Conservation (phyloP, 2,888 invertebrate species). For the Pterostichus niger region DNA sequence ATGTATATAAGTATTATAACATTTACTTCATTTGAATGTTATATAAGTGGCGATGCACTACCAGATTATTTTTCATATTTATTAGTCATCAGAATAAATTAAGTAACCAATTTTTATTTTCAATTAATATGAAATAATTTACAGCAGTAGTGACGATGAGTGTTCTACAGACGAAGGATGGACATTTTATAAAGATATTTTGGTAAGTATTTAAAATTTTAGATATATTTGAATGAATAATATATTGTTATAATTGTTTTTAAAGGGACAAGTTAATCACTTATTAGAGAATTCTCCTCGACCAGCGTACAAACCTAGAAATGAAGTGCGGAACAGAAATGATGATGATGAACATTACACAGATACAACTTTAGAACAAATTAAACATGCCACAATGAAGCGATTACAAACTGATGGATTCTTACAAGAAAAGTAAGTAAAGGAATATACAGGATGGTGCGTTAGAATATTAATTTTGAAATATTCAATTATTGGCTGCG, state of each 20-base stretch:
- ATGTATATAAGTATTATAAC: too few species aligned
- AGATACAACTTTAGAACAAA: constrained; percentile 73
- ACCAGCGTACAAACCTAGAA: constrained; percentile 35
- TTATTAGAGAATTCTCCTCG: constrained; percentile 78
- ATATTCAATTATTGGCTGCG: too few species aligned
- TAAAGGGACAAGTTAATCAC: constrained; percentile 79
- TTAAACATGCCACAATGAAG: constrained; percentile 75
- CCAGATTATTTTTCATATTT: too few species aligned
- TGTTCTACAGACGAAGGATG: constrained; percentile 81
- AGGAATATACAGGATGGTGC: too few species aligned
- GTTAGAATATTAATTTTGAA: too few species aligned
- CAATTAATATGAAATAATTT: constrained; percentile 70
- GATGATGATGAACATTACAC: constrained; percentile 46
- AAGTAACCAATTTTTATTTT: constrained; percentile 52
- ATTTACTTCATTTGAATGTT: too few species aligned
- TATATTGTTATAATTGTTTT: constrained; percentile 65
- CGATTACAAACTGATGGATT: constrained; percentile 74
- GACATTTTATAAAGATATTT: constrained; percentile 86
- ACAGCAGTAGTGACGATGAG: constrained; percentile 79
- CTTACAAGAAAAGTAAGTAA: constrained; percentile 59
- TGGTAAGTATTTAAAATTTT: constrained; percentile 77
- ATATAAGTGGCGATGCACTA: too few species aligned
- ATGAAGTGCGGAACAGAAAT: constrained; percentile 66
- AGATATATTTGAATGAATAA: constrained; percentile 68
- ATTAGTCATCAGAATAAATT: constrained; percentile 1